Percentiles rank a stretch among this genome's conserved stretches.
Evolutionary conservation across 2,113 vertebrate species (phyloP).

Genomic region (Limnothrissa miodon): DNA sequence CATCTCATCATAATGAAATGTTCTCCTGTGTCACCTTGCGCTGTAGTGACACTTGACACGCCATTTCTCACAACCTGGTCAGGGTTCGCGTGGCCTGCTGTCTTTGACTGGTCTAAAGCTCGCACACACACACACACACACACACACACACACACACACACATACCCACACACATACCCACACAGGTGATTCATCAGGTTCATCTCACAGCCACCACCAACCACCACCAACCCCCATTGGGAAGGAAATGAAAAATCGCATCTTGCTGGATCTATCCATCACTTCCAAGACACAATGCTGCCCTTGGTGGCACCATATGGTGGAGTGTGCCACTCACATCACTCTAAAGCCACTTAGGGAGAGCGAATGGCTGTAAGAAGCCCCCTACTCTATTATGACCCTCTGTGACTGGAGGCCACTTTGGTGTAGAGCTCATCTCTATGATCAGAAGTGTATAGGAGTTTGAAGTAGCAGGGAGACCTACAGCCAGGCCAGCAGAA

Average conservation of each 20-base stretch:
- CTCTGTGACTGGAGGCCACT: background rate
- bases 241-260: constrained; percentile 3
- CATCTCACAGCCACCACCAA: constrained; percentile 1
- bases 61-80: background rate
- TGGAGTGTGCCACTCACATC: background rate
- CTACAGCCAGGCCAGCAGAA: too few species aligned
- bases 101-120: background rate
- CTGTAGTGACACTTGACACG: background rate
- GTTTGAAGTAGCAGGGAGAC: background rate
- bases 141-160: too few species aligned
- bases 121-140: too few species aligned
- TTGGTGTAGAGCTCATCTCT: background rate
- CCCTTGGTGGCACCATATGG: background rate
- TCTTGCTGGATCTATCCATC: background rate
- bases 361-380: background rate
- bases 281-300: background rate
- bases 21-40: background rate
- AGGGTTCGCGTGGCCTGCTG: background rate
- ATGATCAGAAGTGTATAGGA: background rate
- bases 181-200: background rate
- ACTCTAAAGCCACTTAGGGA: background rate
- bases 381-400: background rate
- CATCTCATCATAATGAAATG: background rate
- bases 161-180: too few species aligned
- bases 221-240: background rate